A percentile compares a stretch with the other conserved stretches of the same genome.
Evolutionary conservation across 2,113 vertebrate species (phyloP).

Genomic region (Halcyon malimbica): DNA sequence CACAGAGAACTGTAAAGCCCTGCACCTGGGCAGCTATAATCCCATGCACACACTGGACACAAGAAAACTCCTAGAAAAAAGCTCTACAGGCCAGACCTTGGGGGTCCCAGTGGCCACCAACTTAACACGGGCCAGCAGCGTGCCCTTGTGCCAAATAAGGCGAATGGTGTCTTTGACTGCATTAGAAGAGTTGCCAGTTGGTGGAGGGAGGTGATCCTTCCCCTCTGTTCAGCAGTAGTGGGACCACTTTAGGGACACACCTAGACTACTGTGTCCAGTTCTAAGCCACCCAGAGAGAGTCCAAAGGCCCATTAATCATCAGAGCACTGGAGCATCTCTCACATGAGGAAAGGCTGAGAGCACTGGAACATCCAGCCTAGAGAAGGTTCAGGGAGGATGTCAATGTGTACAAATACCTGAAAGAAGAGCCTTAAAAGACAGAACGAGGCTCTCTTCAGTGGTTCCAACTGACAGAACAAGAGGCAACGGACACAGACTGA

Average conservation of each 20-base stretch:
- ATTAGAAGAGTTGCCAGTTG: background rate
- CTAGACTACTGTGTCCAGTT: background rate
- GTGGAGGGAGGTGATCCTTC: background rate
- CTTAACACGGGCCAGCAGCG: background rate
- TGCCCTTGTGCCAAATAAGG: accelerated
- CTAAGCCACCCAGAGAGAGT: background rate
- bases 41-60: background rate
- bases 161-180: background rate
- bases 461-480: background rate
- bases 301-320: background rate
- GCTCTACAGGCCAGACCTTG: background rate
- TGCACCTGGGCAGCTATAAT: background rate
- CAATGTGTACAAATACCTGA: background rate
- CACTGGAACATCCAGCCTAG: background rate
- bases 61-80: background rate
- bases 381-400: background rate
- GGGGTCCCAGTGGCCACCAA: background rate
- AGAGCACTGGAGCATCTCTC: background rate
- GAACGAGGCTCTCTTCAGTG: background rate
- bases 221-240: background rate
- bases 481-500: background rate
- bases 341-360: background rate
- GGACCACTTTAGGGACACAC: no score
- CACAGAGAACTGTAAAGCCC: background rate
- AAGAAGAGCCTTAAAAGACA: background rate